These are phyloP conservation scores for Leptopilina boulardi DNA, from an alignment of 1,140 invertebrate species.

Conservation along the genomic window DNA sequence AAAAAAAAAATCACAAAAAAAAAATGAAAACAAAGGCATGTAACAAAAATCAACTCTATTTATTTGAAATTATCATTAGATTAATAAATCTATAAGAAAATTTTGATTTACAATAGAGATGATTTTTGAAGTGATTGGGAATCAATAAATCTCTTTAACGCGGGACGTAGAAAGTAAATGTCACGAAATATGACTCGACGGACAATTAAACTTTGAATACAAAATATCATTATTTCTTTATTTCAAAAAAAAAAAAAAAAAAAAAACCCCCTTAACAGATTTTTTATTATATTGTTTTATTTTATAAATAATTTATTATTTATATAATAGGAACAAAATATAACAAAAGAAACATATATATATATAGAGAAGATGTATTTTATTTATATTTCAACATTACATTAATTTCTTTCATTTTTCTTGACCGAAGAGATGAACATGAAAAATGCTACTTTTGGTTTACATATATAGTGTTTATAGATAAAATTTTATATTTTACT, in stretches of 20 bases:
- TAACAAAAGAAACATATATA: too few relatives aligned
- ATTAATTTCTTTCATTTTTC: too few relatives aligned
- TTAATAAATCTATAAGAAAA: conserved; percentile 47
- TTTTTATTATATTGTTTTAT: not conserved
- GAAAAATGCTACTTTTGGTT: too few relatives aligned
- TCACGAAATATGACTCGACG: conserved; percentile 62
- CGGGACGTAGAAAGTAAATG: conserved; percentile 63
- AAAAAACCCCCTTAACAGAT: not conserved
- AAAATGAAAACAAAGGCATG: conserved; percentile 49
- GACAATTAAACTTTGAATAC: conserved; percentile 65
- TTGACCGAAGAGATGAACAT: too few relatives aligned
- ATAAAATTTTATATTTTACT: too few relatives aligned
- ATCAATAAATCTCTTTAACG: conserved; percentile 63
- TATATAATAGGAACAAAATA: too few relatives aligned
- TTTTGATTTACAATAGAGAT: conserved; percentile 43
- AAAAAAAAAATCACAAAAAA: conserved; percentile 51
- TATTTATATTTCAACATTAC: too few relatives aligned
- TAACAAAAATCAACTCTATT: conserved; percentile 34
- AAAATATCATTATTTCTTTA: conserved; percentile 52
- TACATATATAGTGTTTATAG: too few relatives aligned
- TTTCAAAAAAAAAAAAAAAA: not conserved
- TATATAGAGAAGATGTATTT: too few relatives aligned
- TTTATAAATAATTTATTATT: too few relatives aligned
- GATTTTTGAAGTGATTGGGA: conserved; percentile 50
- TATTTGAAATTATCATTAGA: not conserved